Conservation (phyloP, 2,797 vertebrate genomes). For the Lepilemur ruficaudatus region DNA sequence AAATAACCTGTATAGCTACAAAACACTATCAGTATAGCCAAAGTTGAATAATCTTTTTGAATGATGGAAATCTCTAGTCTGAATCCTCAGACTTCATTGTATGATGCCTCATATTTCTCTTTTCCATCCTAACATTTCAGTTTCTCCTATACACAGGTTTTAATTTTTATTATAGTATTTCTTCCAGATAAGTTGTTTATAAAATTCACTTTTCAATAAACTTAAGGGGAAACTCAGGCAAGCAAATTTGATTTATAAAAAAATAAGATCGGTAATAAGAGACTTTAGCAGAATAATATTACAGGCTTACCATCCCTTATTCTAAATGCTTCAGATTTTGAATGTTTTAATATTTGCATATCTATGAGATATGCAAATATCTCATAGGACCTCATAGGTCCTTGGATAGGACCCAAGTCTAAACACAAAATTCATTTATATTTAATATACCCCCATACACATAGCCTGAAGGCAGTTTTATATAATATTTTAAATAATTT, state of each 20-base stretch:
- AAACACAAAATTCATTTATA: neutral
- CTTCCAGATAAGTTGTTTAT: neutral
- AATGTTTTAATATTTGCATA: neutral
- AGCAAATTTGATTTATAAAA: slow-evolving; percentile 32
- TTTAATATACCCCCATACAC: neutral
- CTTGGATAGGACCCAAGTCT: neutral
- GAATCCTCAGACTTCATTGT: neutral
- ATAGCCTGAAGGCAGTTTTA: neutral
- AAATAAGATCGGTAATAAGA: neutral
- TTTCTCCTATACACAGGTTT: slow-evolving; percentile 12
- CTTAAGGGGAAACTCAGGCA: neutral
- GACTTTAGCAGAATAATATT: slow-evolving; percentile 3
- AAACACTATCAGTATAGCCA: neutral
- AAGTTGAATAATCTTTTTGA: neutral
- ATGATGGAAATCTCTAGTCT: neutral
- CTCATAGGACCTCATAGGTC: too few species aligned
- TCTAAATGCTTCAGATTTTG: neutral
- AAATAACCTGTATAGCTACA: neutral
- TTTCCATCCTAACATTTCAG: neutral
- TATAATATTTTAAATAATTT: neutral
- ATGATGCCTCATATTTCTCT: neutral
- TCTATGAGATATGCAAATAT: neutral
- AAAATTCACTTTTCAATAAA: slow-evolving; percentile 40
- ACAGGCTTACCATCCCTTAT: neutral
- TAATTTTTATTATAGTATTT: slow-evolving; percentile 22